Evolutionary conservation across 2,888 invertebrate species (phyloP).

Genomic region (Campoletis raptor): DNA sequence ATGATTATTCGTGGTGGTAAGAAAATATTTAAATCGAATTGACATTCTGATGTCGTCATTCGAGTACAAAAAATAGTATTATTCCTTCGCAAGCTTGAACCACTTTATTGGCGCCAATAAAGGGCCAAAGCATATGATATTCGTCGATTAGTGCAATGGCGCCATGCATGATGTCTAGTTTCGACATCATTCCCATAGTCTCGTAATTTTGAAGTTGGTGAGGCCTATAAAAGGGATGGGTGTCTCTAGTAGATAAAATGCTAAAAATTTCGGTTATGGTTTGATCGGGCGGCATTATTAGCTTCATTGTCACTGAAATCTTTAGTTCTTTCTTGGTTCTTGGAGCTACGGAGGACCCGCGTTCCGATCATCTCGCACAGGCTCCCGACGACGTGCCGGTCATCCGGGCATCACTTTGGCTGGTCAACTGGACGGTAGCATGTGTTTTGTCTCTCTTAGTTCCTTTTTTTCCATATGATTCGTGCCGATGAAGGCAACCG

Average conservation of each 20-base stretch:
- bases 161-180: not conserved
- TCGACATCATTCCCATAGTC: not conserved
- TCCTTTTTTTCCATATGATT: conserved; percentile 31
- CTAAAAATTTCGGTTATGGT: conserved; percentile 62
- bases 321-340: conserved; percentile 74
- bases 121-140: not conserved
- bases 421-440: conserved; percentile 22
- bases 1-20: too few relatives aligned
- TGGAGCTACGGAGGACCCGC: conserved; percentile 69
- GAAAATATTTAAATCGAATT: too few relatives aligned
- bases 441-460: conserved; percentile 20
- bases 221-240: not conserved
- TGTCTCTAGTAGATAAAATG: conserved; percentile 51
- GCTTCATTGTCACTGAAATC: conserved; percentile 73
- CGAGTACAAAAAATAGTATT: not conserved
- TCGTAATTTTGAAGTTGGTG: not conserved
- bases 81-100: too few relatives aligned
- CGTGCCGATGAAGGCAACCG: conserved; percentile 71
- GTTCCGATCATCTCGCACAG: conserved; percentile 59
- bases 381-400: conserved; percentile 50
- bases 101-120: not conserved
- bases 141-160: not conserved
- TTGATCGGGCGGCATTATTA: conserved; percentile 68
- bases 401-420: conserved; percentile 36
- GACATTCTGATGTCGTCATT: too few relatives aligned